These are phyloP conservation scores for Euplagia quadripunctaria DNA, from an alignment of 2,888 invertebrate genomes.

Conservation along the genomic window DNA sequence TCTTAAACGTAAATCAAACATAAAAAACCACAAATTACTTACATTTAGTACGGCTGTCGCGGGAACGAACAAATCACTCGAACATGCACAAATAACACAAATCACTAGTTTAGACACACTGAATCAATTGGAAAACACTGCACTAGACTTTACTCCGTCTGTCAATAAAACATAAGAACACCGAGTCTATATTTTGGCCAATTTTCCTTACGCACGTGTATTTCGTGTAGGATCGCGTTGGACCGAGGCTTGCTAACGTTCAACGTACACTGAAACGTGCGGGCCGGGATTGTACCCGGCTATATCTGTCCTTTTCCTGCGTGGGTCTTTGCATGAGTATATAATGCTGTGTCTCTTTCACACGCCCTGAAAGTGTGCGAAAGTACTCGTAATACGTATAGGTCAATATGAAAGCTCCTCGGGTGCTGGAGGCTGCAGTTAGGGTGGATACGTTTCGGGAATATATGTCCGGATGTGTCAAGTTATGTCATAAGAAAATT, in stretches of 20 bases:
- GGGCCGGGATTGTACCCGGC: constrained; percentile 71
- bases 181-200: constrained; percentile 56
- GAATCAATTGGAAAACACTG: constrained; percentile 50
- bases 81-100: constrained; percentile 42
- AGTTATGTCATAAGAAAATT: constrained; percentile 44
- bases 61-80: constrained; percentile 45
- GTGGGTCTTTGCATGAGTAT: constrained; percentile 45
- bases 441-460: constrained; percentile 67
- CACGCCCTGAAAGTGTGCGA: constrained; percentile 79
- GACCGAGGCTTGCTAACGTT: constrained; percentile 72
- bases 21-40: constrained; percentile 44
- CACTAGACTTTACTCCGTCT: constrained; percentile 46
- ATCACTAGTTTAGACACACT: constrained; percentile 47
- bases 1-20: constrained; percentile 15
- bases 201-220: constrained; percentile 61
- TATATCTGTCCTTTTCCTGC: constrained; percentile 67
- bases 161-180: constrained; percentile 41
- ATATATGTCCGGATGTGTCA: constrained; percentile 47
- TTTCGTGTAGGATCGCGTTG: constrained; percentile 56
- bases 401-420: constrained; percentile 87
- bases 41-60: constrained; percentile 42
- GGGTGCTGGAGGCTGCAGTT: constrained; percentile 86
- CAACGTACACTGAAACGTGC: constrained; percentile 79
- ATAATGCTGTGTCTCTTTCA: constrained; percentile 63
- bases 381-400: constrained; percentile 86